A percentile compares a stretch with the other conserved stretches of the same genome.
Conservation (phyloP, 1,140 invertebrate genomes). For the Lamellibrachia luymesi region DNA sequence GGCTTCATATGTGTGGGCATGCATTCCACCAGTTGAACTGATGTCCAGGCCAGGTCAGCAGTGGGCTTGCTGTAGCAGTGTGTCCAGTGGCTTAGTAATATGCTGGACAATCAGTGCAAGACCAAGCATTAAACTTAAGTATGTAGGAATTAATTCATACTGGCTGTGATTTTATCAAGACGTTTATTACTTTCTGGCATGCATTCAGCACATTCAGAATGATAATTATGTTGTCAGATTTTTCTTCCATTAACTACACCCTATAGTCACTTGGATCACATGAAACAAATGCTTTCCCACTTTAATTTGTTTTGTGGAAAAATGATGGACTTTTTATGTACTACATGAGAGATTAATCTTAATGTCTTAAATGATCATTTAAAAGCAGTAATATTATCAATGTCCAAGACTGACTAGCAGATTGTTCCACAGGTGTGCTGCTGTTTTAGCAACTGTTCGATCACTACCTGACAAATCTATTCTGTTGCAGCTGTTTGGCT, state of each 20-base stretch:
- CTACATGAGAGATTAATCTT: too few species aligned
- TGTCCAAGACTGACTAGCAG: too few species aligned
- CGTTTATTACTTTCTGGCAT: background rate
- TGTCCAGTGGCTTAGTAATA: background rate
- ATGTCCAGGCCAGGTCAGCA: background rate
- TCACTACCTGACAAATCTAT: background rate
- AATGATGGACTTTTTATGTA: too few species aligned
- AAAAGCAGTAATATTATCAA: too few species aligned
- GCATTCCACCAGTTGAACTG: background rate
- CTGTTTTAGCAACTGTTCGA: background rate
- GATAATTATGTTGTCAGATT: background rate
- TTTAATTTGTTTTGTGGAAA: background rate
- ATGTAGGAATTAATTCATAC: background rate
- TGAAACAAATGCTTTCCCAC: background rate
- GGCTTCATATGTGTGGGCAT: background rate
- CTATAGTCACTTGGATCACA: background rate
- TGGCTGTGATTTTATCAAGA: background rate
- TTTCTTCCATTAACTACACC: background rate
- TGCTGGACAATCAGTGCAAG: background rate
- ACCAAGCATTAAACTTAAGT: background rate
- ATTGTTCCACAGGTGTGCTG: too few species aligned
- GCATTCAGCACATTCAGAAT: background rate
- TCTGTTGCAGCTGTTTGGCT: slow-evolving; percentile 70
- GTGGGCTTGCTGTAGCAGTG: background rate
- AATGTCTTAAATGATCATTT: too few species aligned